Evolutionary conservation across 2,113 vertebrate genomes (phyloP).

Genomic region (Bambusicola thoracicus): DNA sequence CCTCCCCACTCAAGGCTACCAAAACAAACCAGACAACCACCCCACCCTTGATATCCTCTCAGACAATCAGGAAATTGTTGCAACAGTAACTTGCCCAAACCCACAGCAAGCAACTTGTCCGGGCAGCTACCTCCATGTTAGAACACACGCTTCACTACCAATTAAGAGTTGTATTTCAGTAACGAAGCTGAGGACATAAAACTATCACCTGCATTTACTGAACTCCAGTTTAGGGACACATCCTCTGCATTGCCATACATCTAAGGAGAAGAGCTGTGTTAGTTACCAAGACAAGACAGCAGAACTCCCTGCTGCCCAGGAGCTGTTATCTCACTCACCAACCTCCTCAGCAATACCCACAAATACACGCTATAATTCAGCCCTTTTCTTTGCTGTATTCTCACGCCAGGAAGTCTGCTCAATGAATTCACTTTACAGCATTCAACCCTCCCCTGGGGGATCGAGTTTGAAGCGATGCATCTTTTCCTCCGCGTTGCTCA

Average conservation of each 20-base stretch:
- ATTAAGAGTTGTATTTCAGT: not conserved
- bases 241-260: rapidly evolving
- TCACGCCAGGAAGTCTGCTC: rapidly evolving
- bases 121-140: not conserved
- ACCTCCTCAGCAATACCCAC: not conserved
- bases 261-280: not conserved
- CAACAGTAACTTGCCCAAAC: not conserved
- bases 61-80: not conserved
- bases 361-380: rapidly evolving
- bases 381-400: not conserved
- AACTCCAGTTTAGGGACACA: not conserved
- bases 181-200: too few species aligned
- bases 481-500: not conserved
- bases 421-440: rapidly evolving
- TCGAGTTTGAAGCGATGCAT: rapidly evolving
- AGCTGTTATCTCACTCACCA: not conserved
- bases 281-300: not conserved
- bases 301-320: not conserved
- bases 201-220: not conserved
- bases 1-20: not conserved
- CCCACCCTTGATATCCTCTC: not conserved
- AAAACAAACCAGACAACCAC: not conserved
- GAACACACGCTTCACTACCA: not conserved
- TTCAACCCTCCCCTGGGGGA: rapidly evolving
- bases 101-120: not conserved